A percentile compares a stretch with the other conserved stretches of the same genome.
Conservation (phyloP, 2,113 vertebrate genomes). For the Ranitomeya imitator region DNA sequence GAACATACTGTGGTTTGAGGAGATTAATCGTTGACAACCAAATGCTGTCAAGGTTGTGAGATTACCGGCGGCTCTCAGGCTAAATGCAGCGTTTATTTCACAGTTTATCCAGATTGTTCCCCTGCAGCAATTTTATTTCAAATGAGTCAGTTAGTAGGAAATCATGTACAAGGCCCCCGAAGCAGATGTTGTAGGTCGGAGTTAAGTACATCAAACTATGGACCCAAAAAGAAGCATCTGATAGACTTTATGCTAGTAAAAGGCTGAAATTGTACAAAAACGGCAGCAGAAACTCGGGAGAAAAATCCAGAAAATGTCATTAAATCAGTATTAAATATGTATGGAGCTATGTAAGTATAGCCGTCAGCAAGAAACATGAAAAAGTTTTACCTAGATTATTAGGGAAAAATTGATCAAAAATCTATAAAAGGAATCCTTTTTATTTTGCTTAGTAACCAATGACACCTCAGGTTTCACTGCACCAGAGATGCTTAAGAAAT, state of each 20-base stretch:
- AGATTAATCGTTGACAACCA: conserved; percentile 20
- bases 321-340: background rate
- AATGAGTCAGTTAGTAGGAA: conserved; percentile 65
- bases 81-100: conserved; percentile 55
- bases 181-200: conserved; percentile 64
- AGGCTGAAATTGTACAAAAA: background rate
- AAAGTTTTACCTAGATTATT: too few species aligned
- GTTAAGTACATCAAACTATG: conserved; percentile 53
- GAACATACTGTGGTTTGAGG: background rate
- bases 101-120: conserved; percentile 64
- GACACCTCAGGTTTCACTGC: too few species aligned
- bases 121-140: conserved; percentile 66
- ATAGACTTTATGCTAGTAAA: background rate
- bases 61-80: conserved; percentile 3
- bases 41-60: background rate
- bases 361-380: background rate
- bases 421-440: too few species aligned
- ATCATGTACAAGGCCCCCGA: conserved; percentile 64
- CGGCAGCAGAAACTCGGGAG: background rate
- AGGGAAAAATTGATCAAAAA: too few species aligned
- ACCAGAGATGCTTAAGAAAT: too few species aligned
- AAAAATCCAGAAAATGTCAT: background rate
- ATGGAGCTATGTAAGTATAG: too few species aligned
- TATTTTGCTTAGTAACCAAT: too few species aligned
- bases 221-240: conserved; percentile 25